phyloP scores from a whole-genome alignment of 2,797 vertebrate species.

The Dipus sagitta region DNA sequence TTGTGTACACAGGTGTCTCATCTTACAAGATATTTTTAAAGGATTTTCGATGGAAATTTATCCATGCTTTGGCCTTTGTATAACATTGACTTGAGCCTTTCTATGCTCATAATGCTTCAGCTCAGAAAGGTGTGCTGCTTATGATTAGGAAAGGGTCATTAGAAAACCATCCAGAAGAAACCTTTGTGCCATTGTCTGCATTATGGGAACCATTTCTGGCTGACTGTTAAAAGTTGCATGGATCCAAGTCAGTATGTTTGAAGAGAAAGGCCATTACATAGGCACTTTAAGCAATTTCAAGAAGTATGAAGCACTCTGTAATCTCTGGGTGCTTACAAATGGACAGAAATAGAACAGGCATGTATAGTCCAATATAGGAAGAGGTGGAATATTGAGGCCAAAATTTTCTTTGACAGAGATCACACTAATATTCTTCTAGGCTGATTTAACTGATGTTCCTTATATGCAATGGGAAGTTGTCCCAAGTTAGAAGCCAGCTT shows the following conservation, averaged over 20 bases:
- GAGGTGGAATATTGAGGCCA: background rate
- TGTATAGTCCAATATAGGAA: background rate
- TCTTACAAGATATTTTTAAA: slow-evolving; percentile 65
- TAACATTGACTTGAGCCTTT: slow-evolving; percentile 42
- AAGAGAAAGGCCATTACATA: background rate
- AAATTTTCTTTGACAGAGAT: background rate
- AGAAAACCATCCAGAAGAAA: background rate
- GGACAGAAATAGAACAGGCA: background rate
- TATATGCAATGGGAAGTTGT: background rate
- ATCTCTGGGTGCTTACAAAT: background rate
- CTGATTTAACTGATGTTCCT: background rate
- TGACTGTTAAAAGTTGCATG: background rate
- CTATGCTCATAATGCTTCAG: background rate
- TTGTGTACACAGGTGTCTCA: slow-evolving; percentile 54
- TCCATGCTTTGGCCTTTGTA: slow-evolving; percentile 59
- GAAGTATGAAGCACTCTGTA: background rate
- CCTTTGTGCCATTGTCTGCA: background rate
- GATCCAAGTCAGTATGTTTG: background rate
- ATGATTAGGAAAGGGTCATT: background rate
- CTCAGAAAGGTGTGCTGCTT: background rate
- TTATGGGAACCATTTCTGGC: background rate
- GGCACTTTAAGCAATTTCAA: background rate
- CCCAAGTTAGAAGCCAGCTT: background rate
- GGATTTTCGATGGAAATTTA: slow-evolving; percentile 49
- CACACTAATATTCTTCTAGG: background rate